phyloP scores from a whole-genome alignment of 2,113 vertebrate genomes.

The Mobula hypostoma region DNA sequence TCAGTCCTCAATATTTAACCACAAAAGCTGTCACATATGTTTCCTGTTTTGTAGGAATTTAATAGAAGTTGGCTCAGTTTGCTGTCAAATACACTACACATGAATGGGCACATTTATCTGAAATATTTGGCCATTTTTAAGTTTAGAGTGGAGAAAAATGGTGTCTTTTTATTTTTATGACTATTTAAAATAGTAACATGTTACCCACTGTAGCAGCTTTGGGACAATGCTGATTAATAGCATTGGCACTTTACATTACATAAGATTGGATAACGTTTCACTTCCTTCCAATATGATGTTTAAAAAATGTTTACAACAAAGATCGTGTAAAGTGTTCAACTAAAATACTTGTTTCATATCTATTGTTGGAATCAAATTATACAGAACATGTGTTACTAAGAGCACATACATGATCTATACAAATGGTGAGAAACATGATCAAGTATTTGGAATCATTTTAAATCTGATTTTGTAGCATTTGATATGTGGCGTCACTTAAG shows the following conservation, averaged over 20 bases:
- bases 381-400: not conserved
- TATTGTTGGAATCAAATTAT: not conserved
- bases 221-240: not conserved
- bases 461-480: not conserved
- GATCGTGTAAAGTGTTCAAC: not conserved
- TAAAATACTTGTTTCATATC: not conserved
- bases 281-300: not conserved
- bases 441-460: not conserved
- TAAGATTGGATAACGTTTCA: not conserved
- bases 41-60: conserved; percentile 25
- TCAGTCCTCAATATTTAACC: conserved; percentile 14
- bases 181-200: not conserved
- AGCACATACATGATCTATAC: not conserved
- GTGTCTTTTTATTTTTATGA: conserved; percentile 12
- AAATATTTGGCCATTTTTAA: not conserved
- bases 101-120: conserved; percentile 21
- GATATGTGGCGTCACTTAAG: not conserved
- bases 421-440: not conserved
- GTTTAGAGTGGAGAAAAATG: no score
- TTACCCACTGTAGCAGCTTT: not conserved
- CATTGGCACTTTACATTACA: not conserved
- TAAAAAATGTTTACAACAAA: not conserved
- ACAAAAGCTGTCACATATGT: conserved; percentile 28
- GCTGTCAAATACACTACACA: conserved; percentile 3
- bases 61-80: conserved; percentile 20